Base-by-base conservation (phyloP, 2,113 vertebrate genomes). In the Cephalopholis sonnerati region DNA sequence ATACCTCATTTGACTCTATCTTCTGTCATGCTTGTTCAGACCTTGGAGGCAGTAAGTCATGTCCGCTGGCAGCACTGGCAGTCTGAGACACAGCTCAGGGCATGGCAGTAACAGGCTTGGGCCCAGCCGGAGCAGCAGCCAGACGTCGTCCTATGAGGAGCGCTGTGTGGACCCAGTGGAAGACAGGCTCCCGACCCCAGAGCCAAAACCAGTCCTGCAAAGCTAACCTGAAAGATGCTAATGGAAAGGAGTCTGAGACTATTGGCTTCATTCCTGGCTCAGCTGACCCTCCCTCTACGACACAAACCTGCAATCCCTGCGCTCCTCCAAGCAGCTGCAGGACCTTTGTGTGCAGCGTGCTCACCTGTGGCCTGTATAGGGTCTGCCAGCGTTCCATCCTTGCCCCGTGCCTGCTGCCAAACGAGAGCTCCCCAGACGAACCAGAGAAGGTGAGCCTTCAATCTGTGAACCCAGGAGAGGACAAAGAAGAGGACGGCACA, bases 361-460 rank as follows among this genome's bases (percentile, higher is more conserved):
- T 95, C 18, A 96, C 97, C 18, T 99, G 98, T 87, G 97, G 96
- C 78, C 94, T 96, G 5, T 98, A 97, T 85, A 93, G 94, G 65
- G 93, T 97, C 9, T 96, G 95, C 81, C 89, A 81, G 69, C 62
- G 80, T 2, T 85, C 91, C 54, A 11, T 82, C 59, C 79, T 95
- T 0, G 59, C 75, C 22, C 94, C 97, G 0, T 95, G 95, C 66
- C 71, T 94, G 69, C 46, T 74, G 0, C 81, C 92, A 3, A 68
- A 92, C 0, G 96, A 97, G 81, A 89, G 88, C 61, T 82, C 94
- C 16, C 64, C 90, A 0, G 95, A 96, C 0, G 93, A 95, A 29
- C 73, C 84, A 0, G 94, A 84, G 11, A 94, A 89, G 13, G 79
- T 93, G 0, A 65, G 70, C 53, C 92, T 95, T 3, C 94, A 71